A percentile compares a stretch with the other conserved stretches of the same genome.
These are phyloP conservation scores for Pandion haliaetus DNA, from an alignment of 2,113 vertebrate genomes.

Conservation along the genomic window DNA sequence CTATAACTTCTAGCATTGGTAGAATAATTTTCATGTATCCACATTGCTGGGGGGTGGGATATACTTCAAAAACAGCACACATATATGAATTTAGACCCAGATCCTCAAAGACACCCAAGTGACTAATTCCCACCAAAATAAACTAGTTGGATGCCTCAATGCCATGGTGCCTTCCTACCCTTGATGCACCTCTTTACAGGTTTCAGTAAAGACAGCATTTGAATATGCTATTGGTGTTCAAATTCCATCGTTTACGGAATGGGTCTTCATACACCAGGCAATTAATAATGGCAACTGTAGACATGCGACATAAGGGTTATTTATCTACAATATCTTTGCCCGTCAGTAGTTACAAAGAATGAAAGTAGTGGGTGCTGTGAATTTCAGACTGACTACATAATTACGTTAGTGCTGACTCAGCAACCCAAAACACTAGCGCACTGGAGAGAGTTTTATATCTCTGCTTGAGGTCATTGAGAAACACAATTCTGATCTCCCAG, in stretches of 20 bases:
- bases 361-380: neutral
- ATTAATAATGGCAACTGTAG: neutral
- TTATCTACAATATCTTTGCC: neutral
- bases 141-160: neutral
- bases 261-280: neutral
- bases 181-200: neutral
- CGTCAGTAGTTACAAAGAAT: neutral
- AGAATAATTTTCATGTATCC: neutral
- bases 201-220: neutral
- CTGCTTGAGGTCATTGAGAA: neutral
- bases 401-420: neutral
- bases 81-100: neutral
- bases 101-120: neutral
- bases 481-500: neutral
- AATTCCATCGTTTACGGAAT: neutral
- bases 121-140: neutral
- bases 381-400: neutral
- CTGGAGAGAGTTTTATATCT: neutral
- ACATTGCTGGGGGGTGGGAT: neutral
- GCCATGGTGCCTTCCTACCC: neutral
- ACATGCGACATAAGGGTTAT: neutral
- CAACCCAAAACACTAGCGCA: neutral
- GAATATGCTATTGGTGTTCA: neutral
- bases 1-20: neutral
- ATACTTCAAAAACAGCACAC: neutral